Percentiles rank a stretch among this genome's conserved stretches.
phyloP scores from a whole-genome alignment of 1,140 invertebrate genomes.

The Musca domestica region DNA sequence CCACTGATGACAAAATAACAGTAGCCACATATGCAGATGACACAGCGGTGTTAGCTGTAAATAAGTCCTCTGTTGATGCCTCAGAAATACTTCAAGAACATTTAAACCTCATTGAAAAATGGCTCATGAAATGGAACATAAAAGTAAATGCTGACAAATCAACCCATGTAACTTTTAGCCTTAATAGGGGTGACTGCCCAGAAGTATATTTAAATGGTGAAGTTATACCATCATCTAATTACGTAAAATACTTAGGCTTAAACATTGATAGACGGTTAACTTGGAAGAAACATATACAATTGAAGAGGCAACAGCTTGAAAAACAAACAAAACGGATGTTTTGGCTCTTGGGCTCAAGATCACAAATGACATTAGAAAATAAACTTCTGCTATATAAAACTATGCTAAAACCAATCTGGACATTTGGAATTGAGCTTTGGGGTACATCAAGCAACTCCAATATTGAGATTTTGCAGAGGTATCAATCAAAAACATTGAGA shows the following conservation, averaged over 20 bases:
- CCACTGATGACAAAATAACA: background rate
- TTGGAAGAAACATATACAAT: constrained; percentile 3
- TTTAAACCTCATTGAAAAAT: background rate
- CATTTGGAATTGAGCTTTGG: background rate
- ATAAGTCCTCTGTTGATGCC: background rate
- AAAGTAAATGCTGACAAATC: background rate
- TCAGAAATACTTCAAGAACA: background rate
- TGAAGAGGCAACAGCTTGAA: background rate
- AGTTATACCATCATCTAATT: background rate
- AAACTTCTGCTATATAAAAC: constrained; percentile 6
- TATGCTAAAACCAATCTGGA: constrained; percentile 3
- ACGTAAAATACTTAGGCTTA: constrained; percentile 4
- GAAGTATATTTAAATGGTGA: background rate
- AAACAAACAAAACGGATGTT: background rate
- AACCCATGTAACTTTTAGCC: background rate
- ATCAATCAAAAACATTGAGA: too few relatives aligned
- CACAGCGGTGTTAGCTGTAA: background rate
- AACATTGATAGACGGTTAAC: background rate
- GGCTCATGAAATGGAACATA: background rate
- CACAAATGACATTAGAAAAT: constrained; percentile 4
- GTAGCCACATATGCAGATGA: background rate
- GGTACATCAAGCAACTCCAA: background rate
- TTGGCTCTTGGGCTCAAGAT: background rate
- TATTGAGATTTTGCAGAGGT: too few relatives aligned
- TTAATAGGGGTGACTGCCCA: background rate